Conservation (phyloP, 2,888 invertebrate genomes). For the Epinotia brunnichana region DNA sequence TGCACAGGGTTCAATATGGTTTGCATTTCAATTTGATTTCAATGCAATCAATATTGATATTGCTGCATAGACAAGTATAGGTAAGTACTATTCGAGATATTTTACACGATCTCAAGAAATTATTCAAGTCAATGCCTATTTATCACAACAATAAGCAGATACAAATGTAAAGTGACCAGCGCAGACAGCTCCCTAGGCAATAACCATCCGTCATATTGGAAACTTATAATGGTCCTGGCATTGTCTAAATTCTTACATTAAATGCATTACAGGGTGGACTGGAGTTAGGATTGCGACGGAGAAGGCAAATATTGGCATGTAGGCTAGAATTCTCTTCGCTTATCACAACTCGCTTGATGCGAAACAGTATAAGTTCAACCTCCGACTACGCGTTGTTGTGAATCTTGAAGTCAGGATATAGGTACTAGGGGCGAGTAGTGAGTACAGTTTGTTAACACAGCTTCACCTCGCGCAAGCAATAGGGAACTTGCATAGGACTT, state of each 20-base stretch:
- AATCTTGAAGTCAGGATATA: no score
- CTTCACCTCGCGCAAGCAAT: no score
- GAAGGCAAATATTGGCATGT: slow-evolving; percentile 26
- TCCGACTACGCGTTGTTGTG: no score
- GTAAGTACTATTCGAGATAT: slow-evolving; percentile 16
- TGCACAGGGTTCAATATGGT: no score
- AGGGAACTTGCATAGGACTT: no score
- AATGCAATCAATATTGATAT: no score
- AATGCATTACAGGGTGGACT: slow-evolving; percentile 48
- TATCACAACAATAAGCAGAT: slow-evolving; percentile 38
- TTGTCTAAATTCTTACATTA: slow-evolving; percentile 59
- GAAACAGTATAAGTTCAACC: no score
- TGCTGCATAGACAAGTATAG: background rate
- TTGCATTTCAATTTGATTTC: no score
- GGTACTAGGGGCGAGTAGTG: no score
- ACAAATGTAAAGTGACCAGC: slow-evolving; percentile 45
- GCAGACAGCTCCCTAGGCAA: slow-evolving; percentile 39
- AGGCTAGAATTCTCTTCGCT: no score
- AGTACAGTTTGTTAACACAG: no score
- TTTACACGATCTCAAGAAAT: slow-evolving; percentile 22
- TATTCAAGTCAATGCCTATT: slow-evolving; percentile 30
- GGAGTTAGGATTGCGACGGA: slow-evolving; percentile 29
- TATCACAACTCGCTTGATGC: no score
- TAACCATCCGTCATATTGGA: slow-evolving; percentile 47
- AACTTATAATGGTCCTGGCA: slow-evolving; percentile 50